Evolutionary conservation across 1,140 invertebrate genomes (phyloP).

Genomic region (Magallana angulata): DNA sequence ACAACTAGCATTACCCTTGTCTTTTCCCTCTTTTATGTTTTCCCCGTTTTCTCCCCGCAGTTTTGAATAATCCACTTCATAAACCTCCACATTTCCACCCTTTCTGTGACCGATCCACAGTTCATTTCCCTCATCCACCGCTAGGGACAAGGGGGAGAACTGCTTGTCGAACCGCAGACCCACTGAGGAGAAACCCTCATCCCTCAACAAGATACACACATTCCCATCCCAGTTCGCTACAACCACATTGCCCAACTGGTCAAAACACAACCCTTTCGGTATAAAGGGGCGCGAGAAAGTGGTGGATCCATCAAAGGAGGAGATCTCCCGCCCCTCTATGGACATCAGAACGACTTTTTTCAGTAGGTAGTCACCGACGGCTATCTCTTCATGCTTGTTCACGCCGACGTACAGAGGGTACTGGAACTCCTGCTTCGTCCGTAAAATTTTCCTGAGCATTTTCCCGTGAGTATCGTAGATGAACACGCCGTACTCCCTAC

Average conservation of each 20-base stretch:
- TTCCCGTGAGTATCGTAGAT: constrained; percentile 13
- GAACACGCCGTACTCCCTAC: constrained; percentile 15
- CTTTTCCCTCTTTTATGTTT: no score
- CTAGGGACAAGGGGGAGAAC: constrained; percentile 9
- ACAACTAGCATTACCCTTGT: no score
- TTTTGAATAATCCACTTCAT: constrained; percentile 22
- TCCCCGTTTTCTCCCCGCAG: not conserved
- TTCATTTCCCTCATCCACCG: constrained; percentile 11
- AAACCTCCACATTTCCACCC: constrained; percentile 17
- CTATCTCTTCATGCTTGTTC: constrained; percentile 10
- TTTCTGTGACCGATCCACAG: constrained; percentile 9
- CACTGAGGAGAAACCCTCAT: not conserved
- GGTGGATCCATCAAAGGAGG: not conserved
- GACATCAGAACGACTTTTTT: constrained; percentile 6
- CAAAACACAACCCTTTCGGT: constrained; percentile 39
- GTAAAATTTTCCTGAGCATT: constrained; percentile 19
- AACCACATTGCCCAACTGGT: constrained; percentile 4
- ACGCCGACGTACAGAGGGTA: constrained; percentile 28
- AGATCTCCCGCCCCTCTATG: not conserved
- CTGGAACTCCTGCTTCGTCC: not conserved
- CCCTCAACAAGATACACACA: constrained; percentile 12
- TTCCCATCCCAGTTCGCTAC: constrained; percentile 41
- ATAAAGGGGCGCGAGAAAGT: constrained; percentile 35
- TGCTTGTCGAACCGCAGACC: not conserved
- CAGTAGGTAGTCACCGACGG: constrained; percentile 34